These are phyloP conservation scores for Oophaga pumilio DNA, from an alignment of 2,113 vertebrate genomes.

Conservation along the genomic window DNA sequence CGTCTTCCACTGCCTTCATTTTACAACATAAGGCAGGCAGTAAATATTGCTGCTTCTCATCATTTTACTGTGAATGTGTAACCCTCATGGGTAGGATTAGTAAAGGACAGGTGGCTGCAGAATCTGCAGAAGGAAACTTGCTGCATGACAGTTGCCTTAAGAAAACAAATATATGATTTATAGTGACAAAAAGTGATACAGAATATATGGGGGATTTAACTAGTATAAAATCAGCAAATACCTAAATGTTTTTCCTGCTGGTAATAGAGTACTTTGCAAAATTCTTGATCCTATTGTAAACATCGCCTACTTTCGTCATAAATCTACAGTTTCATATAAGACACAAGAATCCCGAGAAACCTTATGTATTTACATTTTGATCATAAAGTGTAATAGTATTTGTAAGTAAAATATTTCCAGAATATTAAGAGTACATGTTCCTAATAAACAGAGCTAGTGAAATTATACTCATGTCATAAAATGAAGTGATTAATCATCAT, in stretches of 20 bases:
- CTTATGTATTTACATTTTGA: not conserved
- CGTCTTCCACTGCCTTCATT: slow-evolving; percentile 32
- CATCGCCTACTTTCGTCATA: not conserved
- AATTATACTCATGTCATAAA: not conserved
- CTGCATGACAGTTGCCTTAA: slow-evolving; percentile 46
- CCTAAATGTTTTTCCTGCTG: slow-evolving; percentile 45
- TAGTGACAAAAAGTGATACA: slow-evolving; percentile 35
- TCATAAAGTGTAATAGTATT: not conserved
- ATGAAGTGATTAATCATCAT: not conserved
- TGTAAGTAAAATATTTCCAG: not conserved
- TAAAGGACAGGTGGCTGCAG: slow-evolving; percentile 48
- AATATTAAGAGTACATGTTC: no score
- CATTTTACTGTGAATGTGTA: slow-evolving; percentile 6
- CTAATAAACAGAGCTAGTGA: not conserved
- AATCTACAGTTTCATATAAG: not conserved
- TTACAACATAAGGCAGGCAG: slow-evolving; percentile 33
- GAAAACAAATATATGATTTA: slow-evolving; percentile 54
- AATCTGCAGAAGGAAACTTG: slow-evolving; percentile 27
- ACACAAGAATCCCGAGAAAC: not conserved
- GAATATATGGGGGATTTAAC: slow-evolving; percentile 29
- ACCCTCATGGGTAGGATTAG: slow-evolving; percentile 53
- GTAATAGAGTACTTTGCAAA: slow-evolving; percentile 35
- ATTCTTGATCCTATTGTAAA: slow-evolving; percentile 29
- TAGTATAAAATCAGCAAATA: slow-evolving; percentile 43
- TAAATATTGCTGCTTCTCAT: slow-evolving; percentile 32